These are phyloP conservation scores for Sitta europaea DNA, from an alignment of 2,113 vertebrate species.

Conservation along the genomic window DNA sequence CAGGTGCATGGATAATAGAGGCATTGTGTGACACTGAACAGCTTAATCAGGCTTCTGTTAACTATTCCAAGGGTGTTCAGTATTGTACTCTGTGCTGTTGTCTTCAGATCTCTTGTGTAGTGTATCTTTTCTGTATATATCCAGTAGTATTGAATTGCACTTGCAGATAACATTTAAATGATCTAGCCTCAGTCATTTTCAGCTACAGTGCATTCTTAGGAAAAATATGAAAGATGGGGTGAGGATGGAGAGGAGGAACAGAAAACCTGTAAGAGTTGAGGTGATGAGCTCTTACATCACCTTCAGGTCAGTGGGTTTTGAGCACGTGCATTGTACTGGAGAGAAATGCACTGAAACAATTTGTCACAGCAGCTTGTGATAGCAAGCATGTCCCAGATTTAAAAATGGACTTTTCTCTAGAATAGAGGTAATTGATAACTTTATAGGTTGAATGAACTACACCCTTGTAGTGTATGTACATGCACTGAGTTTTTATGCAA, in stretches of 20 bases:
- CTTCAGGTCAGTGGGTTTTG: neutral
- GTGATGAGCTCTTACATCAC: neutral
- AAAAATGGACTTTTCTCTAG: neutral
- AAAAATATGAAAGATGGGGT: neutral
- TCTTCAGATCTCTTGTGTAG: constrained; percentile 25
- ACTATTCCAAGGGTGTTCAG: neutral
- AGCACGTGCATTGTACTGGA: neutral
- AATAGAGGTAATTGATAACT: neutral
- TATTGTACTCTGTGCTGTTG: constrained; percentile 5
- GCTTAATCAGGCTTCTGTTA: neutral
- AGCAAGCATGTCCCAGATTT: neutral
- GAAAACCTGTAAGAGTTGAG: neutral
- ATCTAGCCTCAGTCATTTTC: constrained; percentile 17
- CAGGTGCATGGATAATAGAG: neutral
- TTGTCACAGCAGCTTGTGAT: neutral
- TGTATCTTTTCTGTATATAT: constrained; percentile 29
- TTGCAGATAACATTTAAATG: constrained; percentile 51
- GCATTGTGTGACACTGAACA: neutral
- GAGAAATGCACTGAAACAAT: neutral
- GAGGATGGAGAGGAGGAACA: neutral
- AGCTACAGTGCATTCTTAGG: neutral
- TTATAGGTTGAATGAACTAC: neutral
- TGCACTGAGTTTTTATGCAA: constrained; percentile 37
- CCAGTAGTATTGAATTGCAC: constrained; percentile 29
- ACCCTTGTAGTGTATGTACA: neutral